These are phyloP conservation scores for Philypnodon macrostomus DNA, from an alignment of 2,797 vertebrate genomes.

Conservation along the genomic window DNA sequence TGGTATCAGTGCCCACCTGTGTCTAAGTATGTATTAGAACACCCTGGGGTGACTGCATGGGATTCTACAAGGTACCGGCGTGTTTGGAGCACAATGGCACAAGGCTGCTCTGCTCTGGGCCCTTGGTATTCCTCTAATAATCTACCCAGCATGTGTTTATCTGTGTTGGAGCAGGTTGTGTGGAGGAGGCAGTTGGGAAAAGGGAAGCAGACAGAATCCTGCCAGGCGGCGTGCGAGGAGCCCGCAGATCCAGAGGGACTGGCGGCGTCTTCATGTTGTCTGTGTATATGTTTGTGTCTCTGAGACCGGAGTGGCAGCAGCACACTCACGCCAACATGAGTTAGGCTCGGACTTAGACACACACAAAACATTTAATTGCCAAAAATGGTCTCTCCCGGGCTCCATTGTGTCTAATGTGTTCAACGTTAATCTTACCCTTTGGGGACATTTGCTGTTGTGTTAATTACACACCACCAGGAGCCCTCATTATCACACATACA, in stretches of 20 bases:
- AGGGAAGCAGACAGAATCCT: constrained; percentile 57
- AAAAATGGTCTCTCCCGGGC: constrained; percentile 64
- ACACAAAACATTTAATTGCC: constrained; percentile 64
- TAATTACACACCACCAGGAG: constrained; percentile 80
- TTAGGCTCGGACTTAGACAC: constrained; percentile 61
- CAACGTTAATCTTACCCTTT: constrained; percentile 80
- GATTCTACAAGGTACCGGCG: constrained; percentile 58
- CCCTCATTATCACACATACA: constrained; percentile 73
- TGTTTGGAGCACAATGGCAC: constrained; percentile 61
- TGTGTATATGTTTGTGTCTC: constrained; percentile 18
- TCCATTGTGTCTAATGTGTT: constrained; percentile 78
- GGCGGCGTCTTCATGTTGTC: constrained; percentile 32
- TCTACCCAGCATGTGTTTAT: constrained; percentile 79
- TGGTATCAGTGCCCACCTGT: constrained; percentile 70
- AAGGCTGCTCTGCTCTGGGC: constrained; percentile 66
- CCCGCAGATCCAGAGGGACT: constrained; percentile 67
- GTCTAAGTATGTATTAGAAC: constrained; percentile 65
- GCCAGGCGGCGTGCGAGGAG: constrained; percentile 68
- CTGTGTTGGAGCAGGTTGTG: constrained; percentile 77
- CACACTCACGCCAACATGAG: constrained; percentile 61
- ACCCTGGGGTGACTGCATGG: constrained; percentile 57
- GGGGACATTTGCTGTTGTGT: constrained; percentile 78
- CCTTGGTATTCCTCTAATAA: constrained; percentile 72
- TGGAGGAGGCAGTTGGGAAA: constrained; percentile 63
- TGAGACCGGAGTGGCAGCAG: constrained; percentile 59